Percentiles rank a stretch among this genome's conserved stretches.
Evolutionary conservation across 2,888 invertebrate genomes (phyloP).

Genomic region (Apamea crenata): DNA sequence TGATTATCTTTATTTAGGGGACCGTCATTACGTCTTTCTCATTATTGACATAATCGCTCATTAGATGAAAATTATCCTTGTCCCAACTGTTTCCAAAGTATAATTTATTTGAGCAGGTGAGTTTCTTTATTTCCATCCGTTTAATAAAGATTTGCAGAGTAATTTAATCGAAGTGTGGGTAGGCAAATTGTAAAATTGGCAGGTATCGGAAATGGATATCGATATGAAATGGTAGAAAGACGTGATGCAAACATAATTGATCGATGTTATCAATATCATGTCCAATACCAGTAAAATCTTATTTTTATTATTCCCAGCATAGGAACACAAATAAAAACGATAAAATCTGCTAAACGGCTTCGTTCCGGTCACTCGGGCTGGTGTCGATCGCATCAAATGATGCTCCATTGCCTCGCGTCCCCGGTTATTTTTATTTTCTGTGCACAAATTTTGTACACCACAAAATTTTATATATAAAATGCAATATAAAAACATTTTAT

Average conservation of each 20-base stretch:
- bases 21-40: background rate
- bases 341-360: conserved; percentile 59
- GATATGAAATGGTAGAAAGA: conserved; percentile 21
- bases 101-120: conserved; percentile 40
- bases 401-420: conserved; percentile 56
- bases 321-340: conserved; percentile 54
- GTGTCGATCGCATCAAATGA: conserved; percentile 61
- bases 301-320: conserved; percentile 46
- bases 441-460: conserved; percentile 34
- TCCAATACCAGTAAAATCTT: conserved; percentile 44
- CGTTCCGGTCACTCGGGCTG: conserved; percentile 59
- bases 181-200: background rate
- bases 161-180: conserved; percentile 3
- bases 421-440: conserved; percentile 56
- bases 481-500: conserved; percentile 40
- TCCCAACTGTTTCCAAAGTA: conserved; percentile 19
- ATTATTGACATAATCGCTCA: conserved; percentile 20
- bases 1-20: background rate
- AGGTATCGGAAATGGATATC: background rate
- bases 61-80: conserved; percentile 6
- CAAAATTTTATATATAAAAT: conserved; percentile 41
- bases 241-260: conserved; percentile 21
- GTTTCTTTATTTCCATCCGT: conserved; percentile 13
- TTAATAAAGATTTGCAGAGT: conserved; percentile 27
- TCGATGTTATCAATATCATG: conserved; percentile 23